phyloP scores from a whole-genome alignment of 2,888 invertebrate species.

The Belgica antarctica region DNA sequence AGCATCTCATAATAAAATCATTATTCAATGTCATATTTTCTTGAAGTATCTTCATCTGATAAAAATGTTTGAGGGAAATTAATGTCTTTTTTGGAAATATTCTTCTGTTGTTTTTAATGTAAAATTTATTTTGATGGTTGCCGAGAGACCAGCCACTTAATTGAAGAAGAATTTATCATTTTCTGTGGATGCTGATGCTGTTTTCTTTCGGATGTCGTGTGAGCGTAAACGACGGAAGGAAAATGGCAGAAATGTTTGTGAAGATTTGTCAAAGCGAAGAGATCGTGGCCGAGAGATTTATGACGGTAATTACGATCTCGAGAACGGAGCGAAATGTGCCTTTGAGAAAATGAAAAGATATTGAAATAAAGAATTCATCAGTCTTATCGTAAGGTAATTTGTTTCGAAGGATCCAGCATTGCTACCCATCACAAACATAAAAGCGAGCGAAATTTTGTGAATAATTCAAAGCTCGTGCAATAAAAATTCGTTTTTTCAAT shows the following conservation, averaged over 20 bases:
- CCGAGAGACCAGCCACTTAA: constrained; percentile 32
- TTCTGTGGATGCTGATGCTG: background rate
- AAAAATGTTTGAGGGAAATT: constrained; percentile 40
- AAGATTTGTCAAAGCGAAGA: constrained; percentile 38
- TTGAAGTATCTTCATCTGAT: constrained; percentile 32
- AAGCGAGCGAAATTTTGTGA: background rate
- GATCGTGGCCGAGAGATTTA: constrained; percentile 41
- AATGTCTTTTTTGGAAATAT: constrained; percentile 34
- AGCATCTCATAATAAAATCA: constrained; percentile 38
- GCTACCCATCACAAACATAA: background rate
- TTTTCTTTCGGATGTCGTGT: background rate
- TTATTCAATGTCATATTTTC: constrained; percentile 44
- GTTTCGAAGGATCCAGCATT: constrained; percentile 23
- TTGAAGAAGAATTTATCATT: constrained; percentile 40
- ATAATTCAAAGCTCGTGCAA: background rate
- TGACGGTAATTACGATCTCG: constrained; percentile 24
- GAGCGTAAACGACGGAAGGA: background rate
- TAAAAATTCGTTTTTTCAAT: background rate
- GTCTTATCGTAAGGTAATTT: constrained; percentile 6
- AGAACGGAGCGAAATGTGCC: background rate
- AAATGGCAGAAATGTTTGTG: background rate
- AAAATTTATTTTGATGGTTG: constrained; percentile 41
- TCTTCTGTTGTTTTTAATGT: constrained; percentile 35
- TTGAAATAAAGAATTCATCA: constrained; percentile 26
- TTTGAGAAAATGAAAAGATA: constrained; percentile 2